phyloP scores from a whole-genome alignment of 2,888 invertebrate species.

The Vesta saturnalis region DNA sequence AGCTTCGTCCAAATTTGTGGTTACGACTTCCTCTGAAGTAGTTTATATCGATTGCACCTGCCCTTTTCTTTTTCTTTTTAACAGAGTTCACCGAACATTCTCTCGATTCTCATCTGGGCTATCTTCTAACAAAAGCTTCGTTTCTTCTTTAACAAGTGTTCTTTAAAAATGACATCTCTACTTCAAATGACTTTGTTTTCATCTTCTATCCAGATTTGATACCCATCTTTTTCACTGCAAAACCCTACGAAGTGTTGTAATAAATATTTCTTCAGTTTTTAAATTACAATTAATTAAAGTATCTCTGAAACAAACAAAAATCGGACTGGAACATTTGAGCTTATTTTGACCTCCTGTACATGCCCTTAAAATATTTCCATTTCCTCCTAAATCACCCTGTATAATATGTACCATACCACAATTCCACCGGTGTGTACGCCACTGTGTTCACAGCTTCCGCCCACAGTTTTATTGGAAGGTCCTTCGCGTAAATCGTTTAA shows the following conservation, averaged over 20 bases:
- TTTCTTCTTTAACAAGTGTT: not conserved
- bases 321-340: too few species aligned
- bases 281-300: conserved; percentile 31
- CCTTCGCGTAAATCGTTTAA: not conserved
- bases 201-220: conserved; percentile 21
- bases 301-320: too few species aligned
- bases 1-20: conserved; percentile 7
- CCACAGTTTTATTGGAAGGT: conserved; percentile 14
- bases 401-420: conserved; percentile 37
- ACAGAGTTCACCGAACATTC: not conserved
- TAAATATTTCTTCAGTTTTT: conserved; percentile 20
- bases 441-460: conserved; percentile 44
- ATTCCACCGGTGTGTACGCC: conserved; percentile 39
- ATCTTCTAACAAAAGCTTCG: not conserved
- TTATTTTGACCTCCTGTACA: too few species aligned
- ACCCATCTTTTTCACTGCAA: conserved; percentile 30
- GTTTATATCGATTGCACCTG: not conserved
- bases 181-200: conserved; percentile 23
- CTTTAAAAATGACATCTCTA: conserved; percentile 25
- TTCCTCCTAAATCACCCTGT: too few species aligned
- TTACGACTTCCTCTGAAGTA: not conserved
- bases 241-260: conserved; percentile 40
- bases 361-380: too few species aligned
- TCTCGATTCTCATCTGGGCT: not conserved
- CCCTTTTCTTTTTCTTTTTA: not conserved